phyloP scores from a whole-genome alignment of 2,113 vertebrate species.

The Xiphias gladius region DNA sequence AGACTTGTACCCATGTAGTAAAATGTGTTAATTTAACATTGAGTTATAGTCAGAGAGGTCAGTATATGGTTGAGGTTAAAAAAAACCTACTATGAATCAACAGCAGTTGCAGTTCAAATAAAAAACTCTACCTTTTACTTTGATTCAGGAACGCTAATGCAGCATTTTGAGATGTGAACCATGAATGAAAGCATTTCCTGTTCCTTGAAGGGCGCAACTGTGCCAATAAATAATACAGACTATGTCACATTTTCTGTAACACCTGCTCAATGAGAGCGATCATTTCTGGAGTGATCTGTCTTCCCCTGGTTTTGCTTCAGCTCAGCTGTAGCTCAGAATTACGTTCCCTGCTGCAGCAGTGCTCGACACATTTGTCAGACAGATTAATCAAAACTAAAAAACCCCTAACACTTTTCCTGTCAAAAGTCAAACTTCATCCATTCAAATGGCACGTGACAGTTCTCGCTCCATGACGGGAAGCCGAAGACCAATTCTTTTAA shows the following conservation, averaged over 20 bases:
- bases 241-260: constrained; percentile 16
- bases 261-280: constrained; percentile 33
- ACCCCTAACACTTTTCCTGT: not conserved
- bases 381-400: constrained; percentile 64
- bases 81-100: not conserved
- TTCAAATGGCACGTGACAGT: not conserved
- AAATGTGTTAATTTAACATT: not conserved
- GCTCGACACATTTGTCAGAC: constrained; percentile 36
- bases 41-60: not conserved
- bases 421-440: constrained; percentile 35
- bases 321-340: constrained; percentile 30
- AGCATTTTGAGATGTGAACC: constrained; percentile 3
- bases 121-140: not conserved
- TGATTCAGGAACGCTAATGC: not conserved
- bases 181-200: constrained; percentile 12
- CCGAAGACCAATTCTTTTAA: constrained; percentile 43
- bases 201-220: constrained; percentile 2
- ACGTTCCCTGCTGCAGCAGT: not conserved
- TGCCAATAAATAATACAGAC: constrained; percentile 8
- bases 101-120: not conserved
- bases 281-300: constrained; percentile 26
- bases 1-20: not conserved
- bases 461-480: constrained; percentile 21
- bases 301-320: constrained; percentile 17
- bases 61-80: not conserved